Evolutionary conservation across 1,140 invertebrate genomes (phyloP).

Genomic region (Brachionus manjavacas): DNA sequence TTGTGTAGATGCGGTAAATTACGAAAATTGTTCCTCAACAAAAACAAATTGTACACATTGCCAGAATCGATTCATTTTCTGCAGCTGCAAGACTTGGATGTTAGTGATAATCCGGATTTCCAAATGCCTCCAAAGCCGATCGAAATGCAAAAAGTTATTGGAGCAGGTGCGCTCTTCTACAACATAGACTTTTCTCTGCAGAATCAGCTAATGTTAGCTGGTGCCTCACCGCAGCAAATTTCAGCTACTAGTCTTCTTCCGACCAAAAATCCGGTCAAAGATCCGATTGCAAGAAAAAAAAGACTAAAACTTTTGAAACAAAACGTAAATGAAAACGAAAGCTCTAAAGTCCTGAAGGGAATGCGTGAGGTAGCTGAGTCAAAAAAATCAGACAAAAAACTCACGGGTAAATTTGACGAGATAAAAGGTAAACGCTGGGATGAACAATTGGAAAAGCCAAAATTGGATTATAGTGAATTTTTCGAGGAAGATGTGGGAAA

Average conservation of each 20-base stretch:
- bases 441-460: slow-evolving; percentile 85
- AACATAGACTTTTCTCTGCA: slow-evolving; percentile 98
- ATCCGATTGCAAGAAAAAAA: slow-evolving; percentile 45
- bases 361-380: slow-evolving; percentile 94
- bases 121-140: slow-evolving; percentile 85
- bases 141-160: slow-evolving; percentile 64
- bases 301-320: slow-evolving; percentile 30
- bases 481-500: slow-evolving; percentile 94
- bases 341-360: slow-evolving; percentile 59
- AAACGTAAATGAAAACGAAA: slow-evolving; percentile 16
- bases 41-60: slow-evolving; percentile 87
- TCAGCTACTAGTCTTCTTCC: slow-evolving; percentile 62
- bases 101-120: slow-evolving; percentile 87
- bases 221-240: slow-evolving; percentile 63
- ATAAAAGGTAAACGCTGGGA: slow-evolving; percentile 49
- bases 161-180: slow-evolving; percentile 82
- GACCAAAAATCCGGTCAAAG: neutral
- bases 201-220: slow-evolving; percentile 81
- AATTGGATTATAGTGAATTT: slow-evolving; percentile 96
- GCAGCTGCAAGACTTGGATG: slow-evolving; percentile 74
- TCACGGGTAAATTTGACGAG: slow-evolving; percentile 20
- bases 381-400: slow-evolving; percentile 63
- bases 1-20: slow-evolving; percentile 89
- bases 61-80: slow-evolving; percentile 94
- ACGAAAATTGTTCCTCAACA: slow-evolving; percentile 85